Evolutionary conservation across 2,888 invertebrate genomes (phyloP).

Genomic region (Muschampia plurimacula): DNA sequence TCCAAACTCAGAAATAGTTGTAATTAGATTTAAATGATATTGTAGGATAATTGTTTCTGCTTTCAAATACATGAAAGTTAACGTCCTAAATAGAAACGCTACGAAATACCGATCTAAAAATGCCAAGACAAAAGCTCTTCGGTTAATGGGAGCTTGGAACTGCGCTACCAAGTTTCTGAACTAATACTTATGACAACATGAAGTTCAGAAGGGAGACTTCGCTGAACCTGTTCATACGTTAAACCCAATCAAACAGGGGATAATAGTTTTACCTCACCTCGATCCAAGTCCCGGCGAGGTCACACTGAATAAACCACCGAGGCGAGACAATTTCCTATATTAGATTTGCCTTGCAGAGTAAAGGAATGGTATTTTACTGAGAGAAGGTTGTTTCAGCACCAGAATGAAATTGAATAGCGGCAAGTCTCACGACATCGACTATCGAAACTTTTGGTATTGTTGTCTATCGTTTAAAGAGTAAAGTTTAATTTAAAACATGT

Average conservation of each 20-base stretch:
- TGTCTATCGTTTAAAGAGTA: background rate
- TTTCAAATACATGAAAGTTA: background rate
- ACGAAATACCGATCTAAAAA: constrained; percentile 15
- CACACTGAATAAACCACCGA: constrained; percentile 68
- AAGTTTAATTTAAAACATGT: background rate
- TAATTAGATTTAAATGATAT: background rate
- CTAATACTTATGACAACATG: constrained; percentile 32
- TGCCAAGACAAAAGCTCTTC: constrained; percentile 18
- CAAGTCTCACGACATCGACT: constrained; percentile 23
- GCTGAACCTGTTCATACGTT: constrained; percentile 54
- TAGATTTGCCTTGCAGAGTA: constrained; percentile 69
- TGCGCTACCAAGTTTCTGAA: constrained; percentile 28
- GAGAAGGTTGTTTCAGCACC: constrained; percentile 53
- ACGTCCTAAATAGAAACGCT: background rate
- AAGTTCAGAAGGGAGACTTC: constrained; percentile 19
- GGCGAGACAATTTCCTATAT: constrained; percentile 77
- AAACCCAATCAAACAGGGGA: constrained; percentile 60
- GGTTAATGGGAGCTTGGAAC: constrained; percentile 22
- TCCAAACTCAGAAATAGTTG: background rate
- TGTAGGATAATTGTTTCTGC: background rate
- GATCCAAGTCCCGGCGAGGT: constrained; percentile 61
- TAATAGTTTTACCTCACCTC: constrained; percentile 70
- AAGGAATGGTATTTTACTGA: constrained; percentile 46
- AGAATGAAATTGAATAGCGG: constrained; percentile 22
- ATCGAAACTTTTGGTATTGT: constrained; percentile 15